Evolutionary conservation across 1,140 invertebrate genomes (phyloP), one percentile per base, ranked within the genome.

Genomic region (Holcopasites calliopsidis): DNA sequence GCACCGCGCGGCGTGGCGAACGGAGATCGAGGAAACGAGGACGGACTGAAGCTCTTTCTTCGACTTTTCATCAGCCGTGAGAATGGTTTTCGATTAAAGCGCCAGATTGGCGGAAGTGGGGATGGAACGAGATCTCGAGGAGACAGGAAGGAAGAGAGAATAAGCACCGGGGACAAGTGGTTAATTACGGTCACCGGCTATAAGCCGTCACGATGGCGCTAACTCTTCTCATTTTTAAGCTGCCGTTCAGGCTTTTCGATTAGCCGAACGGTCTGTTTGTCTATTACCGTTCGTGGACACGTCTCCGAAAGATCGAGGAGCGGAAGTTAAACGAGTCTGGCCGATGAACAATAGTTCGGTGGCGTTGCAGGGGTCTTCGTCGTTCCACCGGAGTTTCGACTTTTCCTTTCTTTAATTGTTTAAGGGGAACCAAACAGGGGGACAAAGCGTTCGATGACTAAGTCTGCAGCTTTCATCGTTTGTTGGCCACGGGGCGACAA

Each of bases 51-150:
- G 57, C 72, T 79, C 74, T 79, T 83, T 76, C 72, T 73, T 75
- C 77, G 77, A 83, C 82, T 83, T 83, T 83, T 83, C 80, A 83
- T 83, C 80, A 83, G 76, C 71, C 76, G 80, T 55, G 82, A 83
- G 82, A 83, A 83, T 83, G 80, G 71, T 83, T 83, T 83, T 83
- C 82, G 77, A 83, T 83, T 79, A 83, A 83, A 62, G 52, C 40
- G 50, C 44, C 52, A 71, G 55, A 79, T 83, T 79, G 82, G 80
- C 58, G 76, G 66, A 83, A 79, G 77, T 57, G 42, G 70, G 68
- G 55, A 73, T 33, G 60, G 57, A 65, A 76, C 66, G 68, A 66
- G 74, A 73, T 77, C 70, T 69, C 61, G 80, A 76, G 69, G 66
- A 71, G 60, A 57, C 50, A 82, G 76, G 68, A 79, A 75, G 52